Evolutionary conservation across 2,113 vertebrate species (phyloP).

Genomic region (Pitta sordida): DNA sequence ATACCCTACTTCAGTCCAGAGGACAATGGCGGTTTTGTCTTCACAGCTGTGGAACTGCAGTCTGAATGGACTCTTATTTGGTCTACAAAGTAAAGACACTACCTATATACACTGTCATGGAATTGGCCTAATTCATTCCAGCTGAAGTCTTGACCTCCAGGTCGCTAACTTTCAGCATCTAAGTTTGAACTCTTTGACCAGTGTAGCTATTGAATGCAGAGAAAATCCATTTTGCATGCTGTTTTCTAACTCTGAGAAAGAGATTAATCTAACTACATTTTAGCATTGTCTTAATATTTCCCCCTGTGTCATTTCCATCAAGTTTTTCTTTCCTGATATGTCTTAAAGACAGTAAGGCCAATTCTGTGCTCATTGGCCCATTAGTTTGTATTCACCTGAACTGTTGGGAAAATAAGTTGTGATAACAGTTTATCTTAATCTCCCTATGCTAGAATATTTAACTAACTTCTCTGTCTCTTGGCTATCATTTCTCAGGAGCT

Average conservation of each 20-base stretch:
- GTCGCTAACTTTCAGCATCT: not conserved
- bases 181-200: not conserved
- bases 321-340: not conserved
- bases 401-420: not conserved
- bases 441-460: not conserved
- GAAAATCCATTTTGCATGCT: constrained; percentile 47
- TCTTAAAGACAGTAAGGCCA: not conserved
- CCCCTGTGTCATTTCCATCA: not conserved
- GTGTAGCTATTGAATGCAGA: constrained; percentile 1
- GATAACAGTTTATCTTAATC: constrained; percentile 30
- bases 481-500: not conserved
- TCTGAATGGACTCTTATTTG: not conserved
- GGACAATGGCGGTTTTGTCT: not conserved
- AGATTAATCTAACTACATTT: not conserved
- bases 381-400: not conserved
- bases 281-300: not conserved
- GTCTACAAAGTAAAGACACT: not conserved
- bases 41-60: not conserved
- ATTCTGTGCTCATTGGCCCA: not conserved
- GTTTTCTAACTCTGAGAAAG: not conserved
- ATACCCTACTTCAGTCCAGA: not conserved
- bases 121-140: not conserved
- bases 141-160: not conserved
- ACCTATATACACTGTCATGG: not conserved
- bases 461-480: not conserved